Evolutionary conservation across 1,140 invertebrate genomes (phyloP), one percentile per base, ranked within the genome.

Genomic region (Archivesica marissinica): DNA sequence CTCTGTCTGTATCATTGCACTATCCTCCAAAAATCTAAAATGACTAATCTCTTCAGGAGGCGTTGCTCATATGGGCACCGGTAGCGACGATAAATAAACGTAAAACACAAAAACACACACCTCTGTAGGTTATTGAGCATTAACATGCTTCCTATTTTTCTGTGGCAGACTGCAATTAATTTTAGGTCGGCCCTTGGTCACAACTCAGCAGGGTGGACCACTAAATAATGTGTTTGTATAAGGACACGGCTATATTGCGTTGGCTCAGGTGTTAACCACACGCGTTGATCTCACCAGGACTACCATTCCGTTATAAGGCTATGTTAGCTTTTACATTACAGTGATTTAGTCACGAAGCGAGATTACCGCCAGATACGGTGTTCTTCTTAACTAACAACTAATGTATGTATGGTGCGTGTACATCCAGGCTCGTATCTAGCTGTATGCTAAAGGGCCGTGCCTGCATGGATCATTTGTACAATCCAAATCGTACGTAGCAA

Each of bases 171-270:
- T n/a, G n/a, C n/a, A n/a, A n/a, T n/a, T n/a, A 59, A 25, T 28
- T 59, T 59, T 59, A 6, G 15, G 30, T 33, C 59, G n/a, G 38
- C 59, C 59, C 59, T 64, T 33, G 28, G 38, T 2, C 30, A 28
- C 30, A 64, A 33, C 30, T 64, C 23, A 13, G 4, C 28, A 64
- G 59, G 59, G 59, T 64, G 59, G 28, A 64, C 59, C 59, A 35
- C 59, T 64, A n/a, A n/a, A 23, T 56, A 50, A 72, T 72, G 68
- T 72, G 68, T 72, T 72, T 72, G 41, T 72, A 20, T 72, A 47
- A 47, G 41, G 39, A 44, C 41, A 41, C 50, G 68, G 50, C 68
- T 72, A 47, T 72, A 28, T 50, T 72, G 35, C 41, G 13, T 47
- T 72, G 68, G 7, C 15, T 52, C 41, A 44, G 68, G 68, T 72